Evolutionary conservation across 2,797 vertebrate species (phyloP).

Genomic region (Calcarius lapponicus): DNA sequence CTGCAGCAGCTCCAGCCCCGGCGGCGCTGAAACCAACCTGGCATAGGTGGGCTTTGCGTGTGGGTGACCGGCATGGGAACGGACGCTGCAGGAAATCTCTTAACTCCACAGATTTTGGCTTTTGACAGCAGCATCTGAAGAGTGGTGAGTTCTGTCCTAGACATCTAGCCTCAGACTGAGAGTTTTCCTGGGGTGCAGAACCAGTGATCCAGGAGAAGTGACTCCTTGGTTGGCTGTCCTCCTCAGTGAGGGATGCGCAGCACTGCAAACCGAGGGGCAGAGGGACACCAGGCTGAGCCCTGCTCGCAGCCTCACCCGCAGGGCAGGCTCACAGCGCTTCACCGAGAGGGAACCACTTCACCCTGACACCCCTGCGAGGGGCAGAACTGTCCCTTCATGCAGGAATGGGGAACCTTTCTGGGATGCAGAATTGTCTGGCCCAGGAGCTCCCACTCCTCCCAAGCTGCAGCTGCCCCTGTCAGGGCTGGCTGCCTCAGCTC

Average conservation of each 20-base stretch:
- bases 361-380: not conserved
- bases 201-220: not conserved
- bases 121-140: not conserved
- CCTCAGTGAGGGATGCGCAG: fast-evolving
- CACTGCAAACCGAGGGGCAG: not conserved
- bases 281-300: not conserved
- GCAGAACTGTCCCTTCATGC: not conserved
- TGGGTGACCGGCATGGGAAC: not conserved
- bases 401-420: too few species aligned
- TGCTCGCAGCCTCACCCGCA: fast-evolving
- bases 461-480: not conserved
- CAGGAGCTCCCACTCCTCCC: not conserved
- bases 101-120: not conserved
- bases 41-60: not conserved
- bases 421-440: not conserved
- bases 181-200: not conserved
- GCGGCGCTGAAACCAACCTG: not conserved
- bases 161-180: not conserved
- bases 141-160: not conserved
- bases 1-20: not conserved
- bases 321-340: not conserved
- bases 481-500: not conserved
- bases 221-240: not conserved
- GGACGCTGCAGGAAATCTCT: not conserved
- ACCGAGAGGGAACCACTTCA: not conserved